A percentile compares a stretch with the other conserved stretches of the same genome.
Evolutionary conservation across 2,113 vertebrate species (phyloP).

Genomic region (Campylorhamphus procurvoides): DNA sequence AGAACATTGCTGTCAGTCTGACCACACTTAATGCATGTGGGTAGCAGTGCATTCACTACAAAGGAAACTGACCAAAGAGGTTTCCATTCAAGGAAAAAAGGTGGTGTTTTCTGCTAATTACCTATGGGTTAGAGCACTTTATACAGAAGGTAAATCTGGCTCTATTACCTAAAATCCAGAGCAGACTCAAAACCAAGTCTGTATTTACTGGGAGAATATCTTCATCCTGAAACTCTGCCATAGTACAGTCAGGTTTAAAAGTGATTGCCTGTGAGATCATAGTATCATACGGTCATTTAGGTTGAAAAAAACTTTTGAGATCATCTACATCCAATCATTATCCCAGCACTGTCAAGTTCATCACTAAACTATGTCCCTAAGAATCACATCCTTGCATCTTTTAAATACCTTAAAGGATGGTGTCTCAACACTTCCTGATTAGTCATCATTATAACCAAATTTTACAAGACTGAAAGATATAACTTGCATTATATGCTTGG

Average conservation of each 20-base stretch:
- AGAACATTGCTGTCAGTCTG: not conserved
- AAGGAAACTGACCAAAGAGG: not conserved
- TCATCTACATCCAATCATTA: not conserved
- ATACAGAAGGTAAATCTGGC: not conserved
- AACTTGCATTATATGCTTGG: not conserved
- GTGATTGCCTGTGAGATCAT: not conserved
- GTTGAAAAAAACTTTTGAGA: not conserved
- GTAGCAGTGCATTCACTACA: rapidly evolving
- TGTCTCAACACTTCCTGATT: not conserved
- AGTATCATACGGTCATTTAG: not conserved
- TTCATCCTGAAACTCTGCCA: not conserved
- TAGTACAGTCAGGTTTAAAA: not conserved
- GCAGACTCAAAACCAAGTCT: not conserved
- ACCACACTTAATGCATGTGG: not conserved
- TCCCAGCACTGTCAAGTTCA: not conserved
- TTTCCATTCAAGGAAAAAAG: not conserved
- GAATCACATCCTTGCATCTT: not conserved
- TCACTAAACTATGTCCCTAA: not conserved
- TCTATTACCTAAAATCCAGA: not conserved
- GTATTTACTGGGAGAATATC: not conserved
- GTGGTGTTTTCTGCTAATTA: not conserved
- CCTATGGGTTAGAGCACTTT: not conserved
- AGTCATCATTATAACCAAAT: not conserved
- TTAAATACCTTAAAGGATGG: not conserved
- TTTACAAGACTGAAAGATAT: not conserved